These are phyloP conservation scores for Lophius piscatorius DNA, from an alignment of 2,113 vertebrate genomes.

Conservation along the genomic window DNA sequence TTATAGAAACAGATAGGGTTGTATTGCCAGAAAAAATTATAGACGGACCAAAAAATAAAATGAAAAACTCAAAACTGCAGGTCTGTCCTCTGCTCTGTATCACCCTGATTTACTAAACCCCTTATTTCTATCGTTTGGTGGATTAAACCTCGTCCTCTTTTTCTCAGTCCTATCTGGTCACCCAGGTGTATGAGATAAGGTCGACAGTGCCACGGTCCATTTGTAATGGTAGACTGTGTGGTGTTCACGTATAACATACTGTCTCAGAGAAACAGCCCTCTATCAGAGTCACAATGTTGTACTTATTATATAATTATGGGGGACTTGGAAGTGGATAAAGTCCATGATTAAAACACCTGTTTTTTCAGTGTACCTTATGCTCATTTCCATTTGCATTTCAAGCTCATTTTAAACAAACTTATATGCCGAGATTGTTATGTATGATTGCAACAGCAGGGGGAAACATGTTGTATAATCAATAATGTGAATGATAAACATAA, in stretches of 20 bases:
- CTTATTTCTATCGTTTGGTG: conserved; percentile 49
- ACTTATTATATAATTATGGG: conserved; percentile 51
- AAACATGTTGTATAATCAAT: no score
- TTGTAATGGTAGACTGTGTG: conserved; percentile 65
- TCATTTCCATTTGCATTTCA: no score
- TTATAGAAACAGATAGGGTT: conserved; percentile 51
- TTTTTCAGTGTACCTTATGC: no score
- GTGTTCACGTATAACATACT: conserved; percentile 68
- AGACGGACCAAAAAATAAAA: conserved; percentile 12
- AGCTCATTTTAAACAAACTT: no score
- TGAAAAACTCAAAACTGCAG: conserved; percentile 6
- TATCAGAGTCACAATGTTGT: conserved; percentile 60
- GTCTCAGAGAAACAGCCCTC: conserved; percentile 75
- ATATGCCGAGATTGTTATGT: no score
- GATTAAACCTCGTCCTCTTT: conserved; percentile 42
- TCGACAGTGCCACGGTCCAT: conserved; percentile 56
- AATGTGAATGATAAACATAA: no score
- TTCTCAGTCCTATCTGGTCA: conserved; percentile 72
- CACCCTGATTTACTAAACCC: conserved; percentile 47
- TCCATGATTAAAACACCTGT: conserved; percentile 45
- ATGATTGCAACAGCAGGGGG: no score
- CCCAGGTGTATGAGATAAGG: conserved; percentile 67
- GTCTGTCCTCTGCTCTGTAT: conserved; percentile 9
- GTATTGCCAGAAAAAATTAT: conserved; percentile 42
- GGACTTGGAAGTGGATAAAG: conserved; percentile 41